Conservation (phyloP, 2,888 invertebrate genomes). For the Oasisia sp. region DNA sequence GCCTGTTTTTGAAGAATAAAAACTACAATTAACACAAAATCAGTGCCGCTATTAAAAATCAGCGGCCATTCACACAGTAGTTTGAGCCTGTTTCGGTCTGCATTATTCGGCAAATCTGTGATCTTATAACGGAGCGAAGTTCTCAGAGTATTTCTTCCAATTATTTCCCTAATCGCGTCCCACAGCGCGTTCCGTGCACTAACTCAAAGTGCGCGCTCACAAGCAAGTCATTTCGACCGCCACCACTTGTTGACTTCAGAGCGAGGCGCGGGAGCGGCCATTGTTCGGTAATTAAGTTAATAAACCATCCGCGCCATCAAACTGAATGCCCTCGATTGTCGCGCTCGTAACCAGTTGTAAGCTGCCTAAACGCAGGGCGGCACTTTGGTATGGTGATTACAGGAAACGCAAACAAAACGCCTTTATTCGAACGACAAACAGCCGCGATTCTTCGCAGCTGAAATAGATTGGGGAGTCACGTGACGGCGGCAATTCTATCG, state of each 20-base stretch:
- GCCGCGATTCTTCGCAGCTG: background rate
- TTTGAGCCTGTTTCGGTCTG: background rate
- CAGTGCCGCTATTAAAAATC: background rate
- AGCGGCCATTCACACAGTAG: background rate
- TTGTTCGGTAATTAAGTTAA: conserved; percentile 13
- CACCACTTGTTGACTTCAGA: background rate
- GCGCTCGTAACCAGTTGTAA: background rate
- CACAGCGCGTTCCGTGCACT: background rate
- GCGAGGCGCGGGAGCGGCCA: background rate
- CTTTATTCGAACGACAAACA: background rate
- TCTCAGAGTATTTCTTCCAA: background rate
- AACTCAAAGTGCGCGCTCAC: background rate
- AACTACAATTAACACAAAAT: too few species aligned
- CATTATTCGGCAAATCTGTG: background rate
- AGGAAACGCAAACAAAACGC: conserved; percentile 17
- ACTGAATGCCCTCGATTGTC: background rate
- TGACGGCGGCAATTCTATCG: background rate
- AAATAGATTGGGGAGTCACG: background rate
- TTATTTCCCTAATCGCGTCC: conserved; percentile 8
- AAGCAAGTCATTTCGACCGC: background rate
- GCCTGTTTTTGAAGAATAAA: too few species aligned
- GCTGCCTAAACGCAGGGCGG: background rate
- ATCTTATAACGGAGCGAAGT: background rate
- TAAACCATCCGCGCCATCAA: background rate
- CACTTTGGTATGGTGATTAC: conserved; percentile 2